phyloP scores from a whole-genome alignment of 1,140 invertebrate species.

The Procambarus clarkii region DNA sequence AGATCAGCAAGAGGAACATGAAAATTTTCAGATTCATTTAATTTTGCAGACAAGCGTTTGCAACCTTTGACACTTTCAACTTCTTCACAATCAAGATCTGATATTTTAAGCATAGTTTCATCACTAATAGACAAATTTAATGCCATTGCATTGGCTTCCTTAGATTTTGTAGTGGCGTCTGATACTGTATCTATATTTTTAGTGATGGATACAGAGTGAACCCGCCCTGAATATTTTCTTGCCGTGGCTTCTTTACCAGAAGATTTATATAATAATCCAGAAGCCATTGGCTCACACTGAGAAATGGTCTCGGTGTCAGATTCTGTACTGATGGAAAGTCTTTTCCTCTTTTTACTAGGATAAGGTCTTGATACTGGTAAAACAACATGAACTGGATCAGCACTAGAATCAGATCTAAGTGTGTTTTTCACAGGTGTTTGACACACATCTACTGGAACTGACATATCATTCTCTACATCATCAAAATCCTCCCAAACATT shows the following conservation, averaged over 20 bases:
- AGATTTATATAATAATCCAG: not conserved
- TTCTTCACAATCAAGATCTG: slow-evolving; percentile 33
- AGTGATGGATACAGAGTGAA: not conserved
- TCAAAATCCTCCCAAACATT: slow-evolving; percentile 62
- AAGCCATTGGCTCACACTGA: not conserved
- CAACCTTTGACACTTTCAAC: slow-evolving; percentile 10
- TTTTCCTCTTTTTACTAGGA: not conserved
- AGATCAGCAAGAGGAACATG: not conserved
- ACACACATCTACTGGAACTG: not conserved
- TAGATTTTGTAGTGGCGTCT: not conserved
- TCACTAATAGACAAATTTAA: not conserved
- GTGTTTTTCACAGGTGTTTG: not conserved
- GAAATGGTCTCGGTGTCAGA: not conserved
- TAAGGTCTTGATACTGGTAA: not conserved
- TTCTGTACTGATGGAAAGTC: not conserved
- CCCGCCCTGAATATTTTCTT: not conserved
- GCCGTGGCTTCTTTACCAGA: not conserved
- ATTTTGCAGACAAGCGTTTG: not conserved
- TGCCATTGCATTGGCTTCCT: not conserved
- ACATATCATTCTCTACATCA: slow-evolving; percentile 23
- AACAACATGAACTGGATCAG: not conserved
- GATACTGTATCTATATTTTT: not conserved
- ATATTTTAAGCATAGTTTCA: slow-evolving; percentile 25
- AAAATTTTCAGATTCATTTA: not conserved
- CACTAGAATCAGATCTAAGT: not conserved